A percentile compares a stretch with the other conserved stretches of the same genome.
Conservation (phyloP, 2,113 vertebrate genomes). For the Polypterus senegalus region DNA sequence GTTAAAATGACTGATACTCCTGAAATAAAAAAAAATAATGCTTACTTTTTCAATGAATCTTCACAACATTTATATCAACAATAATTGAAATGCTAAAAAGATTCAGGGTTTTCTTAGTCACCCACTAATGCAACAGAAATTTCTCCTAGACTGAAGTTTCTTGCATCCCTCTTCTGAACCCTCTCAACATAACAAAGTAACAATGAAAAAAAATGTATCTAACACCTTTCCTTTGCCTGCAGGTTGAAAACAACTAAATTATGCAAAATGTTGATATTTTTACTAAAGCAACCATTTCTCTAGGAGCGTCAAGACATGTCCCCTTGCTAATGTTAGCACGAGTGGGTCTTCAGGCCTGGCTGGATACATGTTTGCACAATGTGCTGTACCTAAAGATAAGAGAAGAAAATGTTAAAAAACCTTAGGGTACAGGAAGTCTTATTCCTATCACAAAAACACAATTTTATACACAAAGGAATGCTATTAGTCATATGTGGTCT, state of each 20-base stretch:
- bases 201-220: too few species aligned
- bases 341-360: conserved; percentile 32
- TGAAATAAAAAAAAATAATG: too few species aligned
- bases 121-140: too few species aligned
- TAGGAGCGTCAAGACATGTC: conserved; percentile 36
- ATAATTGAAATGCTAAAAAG: too few species aligned
- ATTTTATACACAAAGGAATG: not conserved
- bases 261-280: conserved; percentile 2
- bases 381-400: conserved; percentile 39
- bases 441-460: not conserved
- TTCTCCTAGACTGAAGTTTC: too few species aligned
- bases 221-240: not conserved
- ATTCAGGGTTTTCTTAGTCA: too few species aligned
- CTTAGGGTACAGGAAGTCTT: too few species aligned
- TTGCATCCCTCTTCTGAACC: too few species aligned
- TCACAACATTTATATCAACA: too few species aligned
- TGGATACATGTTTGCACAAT: conserved; percentile 47
- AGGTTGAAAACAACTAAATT: not conserved
- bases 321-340: conserved; percentile 35
- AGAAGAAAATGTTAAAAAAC: not conserved
- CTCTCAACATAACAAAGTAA: too few species aligned
- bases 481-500: not conserved
- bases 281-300: conserved; percentile 40
- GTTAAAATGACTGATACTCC: too few species aligned
- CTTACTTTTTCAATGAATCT: too few species aligned